Evolutionary conservation across 2,113 vertebrate species (phyloP).

Genomic region (Daboia siamensis): DNA sequence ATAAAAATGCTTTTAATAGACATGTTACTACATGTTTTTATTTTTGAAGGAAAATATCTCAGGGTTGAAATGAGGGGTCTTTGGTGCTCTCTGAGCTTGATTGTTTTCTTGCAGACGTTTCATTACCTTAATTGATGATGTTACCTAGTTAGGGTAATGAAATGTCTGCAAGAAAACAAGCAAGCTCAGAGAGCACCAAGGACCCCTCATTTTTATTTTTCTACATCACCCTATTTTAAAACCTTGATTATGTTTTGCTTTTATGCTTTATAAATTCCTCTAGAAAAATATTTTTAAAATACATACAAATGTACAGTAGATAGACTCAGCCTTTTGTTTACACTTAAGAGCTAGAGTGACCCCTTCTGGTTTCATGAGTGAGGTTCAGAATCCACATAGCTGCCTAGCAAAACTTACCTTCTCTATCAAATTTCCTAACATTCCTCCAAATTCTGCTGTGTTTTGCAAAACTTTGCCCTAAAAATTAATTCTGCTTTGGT

Average conservation of each 20-base stretch:
- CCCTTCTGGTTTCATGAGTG: background rate
- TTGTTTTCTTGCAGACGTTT: too few species aligned
- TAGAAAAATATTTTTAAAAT: background rate
- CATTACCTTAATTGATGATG: too few species aligned
- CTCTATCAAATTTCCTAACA: background rate
- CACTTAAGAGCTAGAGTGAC: background rate
- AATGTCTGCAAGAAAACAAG: too few species aligned
- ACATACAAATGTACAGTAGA: background rate
- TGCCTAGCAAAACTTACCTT: background rate
- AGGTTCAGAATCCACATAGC: background rate
- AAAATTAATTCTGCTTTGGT: background rate
- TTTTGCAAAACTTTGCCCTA: background rate
- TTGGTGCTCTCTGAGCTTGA: too few species aligned
- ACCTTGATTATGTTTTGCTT: background rate
- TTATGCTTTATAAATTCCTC: background rate
- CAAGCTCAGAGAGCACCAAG: too few species aligned
- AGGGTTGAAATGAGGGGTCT: too few species aligned
- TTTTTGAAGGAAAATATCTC: background rate
- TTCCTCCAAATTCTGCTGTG: background rate
- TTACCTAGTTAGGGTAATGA: too few species aligned
- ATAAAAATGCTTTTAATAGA: background rate
- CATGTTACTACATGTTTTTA: background rate
- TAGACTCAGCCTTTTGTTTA: background rate
- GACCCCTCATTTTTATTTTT: background rate
- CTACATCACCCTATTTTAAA: background rate